A percentile compares a stretch with the other conserved stretches of the same genome.
Evolutionary conservation across 2,888 invertebrate species (phyloP).

Genomic region (Drosophila villosipedis): DNA sequence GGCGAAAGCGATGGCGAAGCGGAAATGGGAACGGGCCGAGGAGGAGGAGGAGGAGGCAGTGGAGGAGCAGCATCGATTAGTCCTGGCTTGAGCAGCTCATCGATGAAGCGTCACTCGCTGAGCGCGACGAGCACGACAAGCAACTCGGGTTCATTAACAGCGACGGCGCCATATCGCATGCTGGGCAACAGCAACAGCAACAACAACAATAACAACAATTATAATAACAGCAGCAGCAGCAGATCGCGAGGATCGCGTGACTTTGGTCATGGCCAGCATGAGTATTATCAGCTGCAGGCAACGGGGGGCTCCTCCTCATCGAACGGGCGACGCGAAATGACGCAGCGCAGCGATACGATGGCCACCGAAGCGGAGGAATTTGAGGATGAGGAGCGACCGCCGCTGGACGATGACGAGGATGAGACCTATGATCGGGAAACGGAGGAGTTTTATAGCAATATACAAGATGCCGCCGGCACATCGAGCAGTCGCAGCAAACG

Average conservation of each 20-base stretch:
- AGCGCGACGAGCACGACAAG: slow-evolving; percentile 70
- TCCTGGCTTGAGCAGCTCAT: neutral
- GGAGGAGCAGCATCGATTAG: neutral
- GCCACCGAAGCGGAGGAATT: slow-evolving; percentile 73
- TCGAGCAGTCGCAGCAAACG: slow-evolving; percentile 81
- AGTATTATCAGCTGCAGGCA: slow-evolving; percentile 65
- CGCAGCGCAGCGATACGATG: slow-evolving; percentile 70
- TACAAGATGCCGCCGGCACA: slow-evolving; percentile 79
- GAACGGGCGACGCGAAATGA: slow-evolving; percentile 54
- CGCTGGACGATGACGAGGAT: slow-evolving; percentile 71
- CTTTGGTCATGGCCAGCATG: slow-evolving; percentile 46
- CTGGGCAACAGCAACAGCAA: slow-evolving; percentile 36
- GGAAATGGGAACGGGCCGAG: neutral
- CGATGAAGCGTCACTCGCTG: slow-evolving; percentile 60
- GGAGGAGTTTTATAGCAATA: slow-evolving; percentile 84
- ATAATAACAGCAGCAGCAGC: slow-evolving; percentile 40
- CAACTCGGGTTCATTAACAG: slow-evolving; percentile 53
- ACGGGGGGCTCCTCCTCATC: slow-evolving; percentile 59
- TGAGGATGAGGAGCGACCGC: slow-evolving; percentile 68
- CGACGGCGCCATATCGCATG: slow-evolving; percentile 66
- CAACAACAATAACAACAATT: neutral
- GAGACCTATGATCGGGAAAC: slow-evolving; percentile 82
- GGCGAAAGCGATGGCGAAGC: slow-evolving; percentile 73
- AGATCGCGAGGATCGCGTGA: slow-evolving; percentile 63
- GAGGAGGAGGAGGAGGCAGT: neutral